Evolutionary conservation across 2,113 vertebrate genomes (phyloP).

Genomic region (Oryzias curvinotus): DNA sequence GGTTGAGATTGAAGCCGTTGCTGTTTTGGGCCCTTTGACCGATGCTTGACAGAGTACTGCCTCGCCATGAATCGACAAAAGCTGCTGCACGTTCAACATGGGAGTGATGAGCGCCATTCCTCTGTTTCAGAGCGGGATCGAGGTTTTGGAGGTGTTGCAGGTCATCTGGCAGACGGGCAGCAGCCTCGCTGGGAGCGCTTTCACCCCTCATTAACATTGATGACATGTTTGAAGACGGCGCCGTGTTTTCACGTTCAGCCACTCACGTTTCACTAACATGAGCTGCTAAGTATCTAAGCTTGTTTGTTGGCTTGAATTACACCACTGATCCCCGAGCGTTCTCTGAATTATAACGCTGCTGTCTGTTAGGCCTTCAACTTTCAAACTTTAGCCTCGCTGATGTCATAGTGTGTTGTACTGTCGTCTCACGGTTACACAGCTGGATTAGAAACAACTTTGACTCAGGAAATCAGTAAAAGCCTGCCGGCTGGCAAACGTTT

Average conservation of each 20-base stretch:
- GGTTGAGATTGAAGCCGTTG: conserved; percentile 80
- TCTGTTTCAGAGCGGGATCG: background rate
- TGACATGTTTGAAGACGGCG: conserved; percentile 14
- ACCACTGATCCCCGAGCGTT: background rate
- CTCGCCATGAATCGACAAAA: background rate
- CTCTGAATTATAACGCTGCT: too few relatives aligned
- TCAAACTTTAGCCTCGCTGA: too few relatives aligned
- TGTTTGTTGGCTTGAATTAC: conserved; percentile 20
- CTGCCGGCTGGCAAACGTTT: too few relatives aligned
- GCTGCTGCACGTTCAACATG: background rate
- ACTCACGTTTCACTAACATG: conserved; percentile 40
- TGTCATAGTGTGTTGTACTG: too few relatives aligned
- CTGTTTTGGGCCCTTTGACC: conserved; percentile 71
- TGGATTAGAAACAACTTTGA: too few relatives aligned
- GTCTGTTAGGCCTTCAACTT: too few relatives aligned
- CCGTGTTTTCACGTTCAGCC: conserved; percentile 24
- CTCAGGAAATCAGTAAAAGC: too few relatives aligned
- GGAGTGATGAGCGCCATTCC: too few relatives aligned
- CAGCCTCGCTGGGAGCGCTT: conserved; percentile 6
- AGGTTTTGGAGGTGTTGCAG: background rate
- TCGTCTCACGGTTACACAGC: too few relatives aligned
- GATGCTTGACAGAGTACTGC: conserved; percentile 21
- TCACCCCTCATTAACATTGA: conserved; percentile 42
- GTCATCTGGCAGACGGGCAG: conserved; percentile 1
- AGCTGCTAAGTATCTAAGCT: conserved; percentile 18